Conservation (phyloP, 2,888 invertebrate genomes). For the Lasioglossum marginatum region DNA sequence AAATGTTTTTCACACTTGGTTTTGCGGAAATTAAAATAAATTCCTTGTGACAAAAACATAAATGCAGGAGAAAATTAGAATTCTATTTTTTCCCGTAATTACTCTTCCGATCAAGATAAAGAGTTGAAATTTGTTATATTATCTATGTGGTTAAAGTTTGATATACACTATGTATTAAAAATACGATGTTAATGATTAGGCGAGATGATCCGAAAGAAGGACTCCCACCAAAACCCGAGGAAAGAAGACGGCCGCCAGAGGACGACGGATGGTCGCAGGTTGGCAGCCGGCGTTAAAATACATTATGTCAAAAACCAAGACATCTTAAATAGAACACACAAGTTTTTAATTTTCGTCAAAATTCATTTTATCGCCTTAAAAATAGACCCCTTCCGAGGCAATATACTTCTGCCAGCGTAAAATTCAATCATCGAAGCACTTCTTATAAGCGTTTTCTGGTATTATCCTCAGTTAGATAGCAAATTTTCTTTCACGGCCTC, state of each 20-base stretch:
- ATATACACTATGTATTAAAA: not conserved
- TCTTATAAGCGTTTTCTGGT: too few species aligned
- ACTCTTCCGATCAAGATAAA: not conserved
- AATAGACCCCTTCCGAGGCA: too few species aligned
- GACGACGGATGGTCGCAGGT: conserved; percentile 85
- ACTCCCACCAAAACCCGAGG: conserved; percentile 74
- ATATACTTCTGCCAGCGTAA: too few species aligned
- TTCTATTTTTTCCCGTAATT: not conserved
- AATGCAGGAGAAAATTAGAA: not conserved
- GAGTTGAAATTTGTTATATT: not conserved
- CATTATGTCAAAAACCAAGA: too few species aligned
- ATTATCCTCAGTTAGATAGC: too few species aligned
- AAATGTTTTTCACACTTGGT: not conserved
- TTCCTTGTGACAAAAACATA: not conserved
- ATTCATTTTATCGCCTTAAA: too few species aligned
- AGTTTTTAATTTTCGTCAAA: too few species aligned
- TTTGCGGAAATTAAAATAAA: not conserved
- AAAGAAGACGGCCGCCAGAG: conserved; percentile 83
- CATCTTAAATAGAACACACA: too few species aligned
- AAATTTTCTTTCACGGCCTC: too few species aligned
- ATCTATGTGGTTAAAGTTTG: not conserved
- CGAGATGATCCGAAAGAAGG: conserved; percentile 81
- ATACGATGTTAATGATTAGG: conserved; percentile 47
- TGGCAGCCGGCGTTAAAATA: conserved; percentile 78
- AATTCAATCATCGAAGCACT: too few species aligned